Evolutionary conservation across 2,888 invertebrate species (phyloP).

Genomic region (Meghimatium bilineatum): DNA sequence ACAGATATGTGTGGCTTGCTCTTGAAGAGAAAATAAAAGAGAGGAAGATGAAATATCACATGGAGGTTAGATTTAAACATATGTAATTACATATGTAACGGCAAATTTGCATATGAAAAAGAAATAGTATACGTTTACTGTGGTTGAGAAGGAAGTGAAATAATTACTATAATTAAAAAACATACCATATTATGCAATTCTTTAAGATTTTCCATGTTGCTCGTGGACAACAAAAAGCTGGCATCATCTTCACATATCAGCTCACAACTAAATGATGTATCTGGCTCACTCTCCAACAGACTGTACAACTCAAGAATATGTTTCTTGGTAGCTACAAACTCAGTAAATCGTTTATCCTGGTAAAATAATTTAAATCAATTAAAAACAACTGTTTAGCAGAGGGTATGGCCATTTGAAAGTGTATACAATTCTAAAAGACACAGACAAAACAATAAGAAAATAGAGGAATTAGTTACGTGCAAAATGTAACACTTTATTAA

Average conservation of each 20-base stretch:
- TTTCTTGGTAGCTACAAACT: constrained; percentile 66
- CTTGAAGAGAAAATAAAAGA: no score
- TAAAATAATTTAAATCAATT: constrained; percentile 35
- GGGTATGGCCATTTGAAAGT: no score
- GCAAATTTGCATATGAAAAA: no score
- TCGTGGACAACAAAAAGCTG: constrained; percentile 70
- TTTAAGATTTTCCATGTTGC: constrained; percentile 73
- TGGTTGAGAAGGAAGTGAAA: no score
- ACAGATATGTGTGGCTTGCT: constrained; percentile 51
- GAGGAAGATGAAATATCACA: no score
- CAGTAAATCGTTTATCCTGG: constrained; percentile 76
- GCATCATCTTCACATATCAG: constrained; percentile 73
- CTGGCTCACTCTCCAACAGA: constrained; percentile 73
- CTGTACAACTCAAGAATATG: constrained; percentile 69
- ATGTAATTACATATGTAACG: no score
- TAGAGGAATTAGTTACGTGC: no score
- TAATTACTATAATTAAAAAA: not conserved
- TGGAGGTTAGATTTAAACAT: no score
- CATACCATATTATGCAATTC: constrained; percentile 68
- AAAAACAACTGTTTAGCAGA: not conserved
- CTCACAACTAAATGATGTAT: constrained; percentile 74
- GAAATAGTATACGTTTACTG: no score
- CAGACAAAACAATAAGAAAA: no score
- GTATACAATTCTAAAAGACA: no score
- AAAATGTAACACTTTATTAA: no score